Evolutionary conservation across 2,888 invertebrate genomes (phyloP).

Genomic region (Dastarcus helophoroides): DNA sequence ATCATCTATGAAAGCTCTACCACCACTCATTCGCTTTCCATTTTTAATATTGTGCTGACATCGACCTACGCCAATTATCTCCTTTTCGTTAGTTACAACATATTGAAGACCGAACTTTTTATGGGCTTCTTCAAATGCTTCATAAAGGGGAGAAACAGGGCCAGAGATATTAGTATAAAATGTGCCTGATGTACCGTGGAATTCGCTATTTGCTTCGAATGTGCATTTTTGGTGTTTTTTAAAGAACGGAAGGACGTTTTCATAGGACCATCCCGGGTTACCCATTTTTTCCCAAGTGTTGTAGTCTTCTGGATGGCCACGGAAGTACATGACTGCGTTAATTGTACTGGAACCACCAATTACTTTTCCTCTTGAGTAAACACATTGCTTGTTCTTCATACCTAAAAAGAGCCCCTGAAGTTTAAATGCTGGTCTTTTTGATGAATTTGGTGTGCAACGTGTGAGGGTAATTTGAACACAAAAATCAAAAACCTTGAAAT

Average conservation of each 20-base stretch:
- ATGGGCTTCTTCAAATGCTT: constrained; percentile 1
- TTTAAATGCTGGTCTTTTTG: too few species aligned
- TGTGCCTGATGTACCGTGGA: too few species aligned
- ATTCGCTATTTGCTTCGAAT: too few species aligned
- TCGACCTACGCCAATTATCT: neutral
- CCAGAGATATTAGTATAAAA: neutral
- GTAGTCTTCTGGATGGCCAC: neutral
- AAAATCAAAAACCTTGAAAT: too few species aligned
- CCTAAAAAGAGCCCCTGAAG: constrained; percentile 40
- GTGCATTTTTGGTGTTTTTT: too few species aligned
- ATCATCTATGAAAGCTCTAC: constrained; percentile 65
- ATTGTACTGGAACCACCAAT: constrained; percentile 71
- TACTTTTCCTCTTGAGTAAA: constrained; percentile 74
- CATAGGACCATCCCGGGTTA: neutral
- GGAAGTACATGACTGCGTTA: constrained; percentile 59
- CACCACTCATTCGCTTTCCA: neutral
- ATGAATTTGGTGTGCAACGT: too few species aligned
- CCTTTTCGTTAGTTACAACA: too few species aligned
- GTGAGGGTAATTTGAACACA: too few species aligned
- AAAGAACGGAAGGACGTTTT: too few species aligned
- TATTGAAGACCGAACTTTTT: neutral
- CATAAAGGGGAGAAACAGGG: neutral
- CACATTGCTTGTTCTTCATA: constrained; percentile 63
- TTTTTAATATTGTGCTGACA: neutral
- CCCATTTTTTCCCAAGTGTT: neutral